These are phyloP conservation scores for Ictalurus furcatus DNA, from an alignment of 2,113 vertebrate genomes.

Conservation along the genomic window DNA sequence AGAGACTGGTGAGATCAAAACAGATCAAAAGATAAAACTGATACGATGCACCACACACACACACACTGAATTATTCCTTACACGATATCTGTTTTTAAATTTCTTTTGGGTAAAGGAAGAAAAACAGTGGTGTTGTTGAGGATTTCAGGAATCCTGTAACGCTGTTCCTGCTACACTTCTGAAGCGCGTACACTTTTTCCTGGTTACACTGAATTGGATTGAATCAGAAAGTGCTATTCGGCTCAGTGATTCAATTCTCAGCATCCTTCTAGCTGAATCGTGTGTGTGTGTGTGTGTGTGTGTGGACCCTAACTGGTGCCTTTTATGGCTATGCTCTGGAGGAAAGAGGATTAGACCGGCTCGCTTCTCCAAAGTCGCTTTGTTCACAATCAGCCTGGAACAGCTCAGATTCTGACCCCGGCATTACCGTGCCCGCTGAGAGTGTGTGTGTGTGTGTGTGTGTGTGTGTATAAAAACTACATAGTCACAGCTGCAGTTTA, in stretches of 20 bases:
- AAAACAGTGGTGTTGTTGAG: neutral
- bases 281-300: neutral
- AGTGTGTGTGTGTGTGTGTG: neutral
- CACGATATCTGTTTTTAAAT: neutral
- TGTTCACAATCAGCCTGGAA: constrained; percentile 71
- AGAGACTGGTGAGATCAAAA: neutral
- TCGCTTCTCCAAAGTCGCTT: constrained; percentile 67
- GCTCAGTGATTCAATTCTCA: constrained; percentile 7
- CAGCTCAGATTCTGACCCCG: constrained; percentile 67
- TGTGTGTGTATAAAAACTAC: neutral
- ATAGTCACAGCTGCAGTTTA: neutral
- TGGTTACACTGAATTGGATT: neutral
- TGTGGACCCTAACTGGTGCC: constrained; percentile 45
- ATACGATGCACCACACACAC: neutral
- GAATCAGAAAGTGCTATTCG: neutral
- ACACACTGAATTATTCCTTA: neutral
- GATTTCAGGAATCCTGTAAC: neutral
- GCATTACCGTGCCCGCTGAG: constrained; percentile 22
- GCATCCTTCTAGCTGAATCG: neutral
- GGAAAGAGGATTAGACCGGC: constrained; percentile 68
- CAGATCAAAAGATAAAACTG: neutral
- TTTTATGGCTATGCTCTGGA: constrained; percentile 64
- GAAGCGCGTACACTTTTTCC: neutral
- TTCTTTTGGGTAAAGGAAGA: neutral
- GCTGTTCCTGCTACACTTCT: neutral